Evolutionary conservation across 2,113 vertebrate genomes (phyloP).

Genomic region (Oreocharis arfaki): DNA sequence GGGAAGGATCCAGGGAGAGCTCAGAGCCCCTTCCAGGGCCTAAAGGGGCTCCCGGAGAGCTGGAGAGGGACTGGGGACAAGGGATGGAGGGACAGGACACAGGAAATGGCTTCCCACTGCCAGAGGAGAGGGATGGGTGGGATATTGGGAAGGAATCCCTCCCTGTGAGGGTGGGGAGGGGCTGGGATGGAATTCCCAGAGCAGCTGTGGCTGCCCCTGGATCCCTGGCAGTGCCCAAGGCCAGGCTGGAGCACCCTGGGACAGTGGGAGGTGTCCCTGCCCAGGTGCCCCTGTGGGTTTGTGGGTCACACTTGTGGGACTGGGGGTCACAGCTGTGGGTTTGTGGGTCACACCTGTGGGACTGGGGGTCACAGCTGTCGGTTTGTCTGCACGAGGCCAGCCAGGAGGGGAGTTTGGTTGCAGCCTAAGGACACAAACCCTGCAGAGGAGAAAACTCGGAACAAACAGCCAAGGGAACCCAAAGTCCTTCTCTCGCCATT

Average conservation of each 20-base stretch:
- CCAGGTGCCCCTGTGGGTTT: background rate
- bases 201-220: background rate
- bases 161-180: rapidly evolving
- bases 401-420: background rate
- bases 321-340: background rate
- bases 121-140: background rate
- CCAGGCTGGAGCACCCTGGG: background rate
- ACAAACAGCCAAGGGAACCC: background rate
- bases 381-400: background rate
- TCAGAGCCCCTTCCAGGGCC: background rate
- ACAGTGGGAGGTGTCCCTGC: background rate
- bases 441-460: background rate
- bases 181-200: background rate
- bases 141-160: background rate
- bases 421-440: background rate
- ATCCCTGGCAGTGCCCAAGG: background rate
- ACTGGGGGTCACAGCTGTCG: background rate
- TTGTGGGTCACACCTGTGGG: background rate
- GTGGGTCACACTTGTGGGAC: no score
- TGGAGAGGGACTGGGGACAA: background rate
- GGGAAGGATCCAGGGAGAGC: background rate
- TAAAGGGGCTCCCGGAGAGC: background rate
- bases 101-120: background rate
- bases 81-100: background rate
- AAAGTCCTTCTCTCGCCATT: background rate